A percentile compares a stretch with the other conserved stretches of the same genome.
These are phyloP conservation scores for Mungos mungo DNA, from an alignment of 2,113 vertebrate species.

Conservation along the genomic window DNA sequence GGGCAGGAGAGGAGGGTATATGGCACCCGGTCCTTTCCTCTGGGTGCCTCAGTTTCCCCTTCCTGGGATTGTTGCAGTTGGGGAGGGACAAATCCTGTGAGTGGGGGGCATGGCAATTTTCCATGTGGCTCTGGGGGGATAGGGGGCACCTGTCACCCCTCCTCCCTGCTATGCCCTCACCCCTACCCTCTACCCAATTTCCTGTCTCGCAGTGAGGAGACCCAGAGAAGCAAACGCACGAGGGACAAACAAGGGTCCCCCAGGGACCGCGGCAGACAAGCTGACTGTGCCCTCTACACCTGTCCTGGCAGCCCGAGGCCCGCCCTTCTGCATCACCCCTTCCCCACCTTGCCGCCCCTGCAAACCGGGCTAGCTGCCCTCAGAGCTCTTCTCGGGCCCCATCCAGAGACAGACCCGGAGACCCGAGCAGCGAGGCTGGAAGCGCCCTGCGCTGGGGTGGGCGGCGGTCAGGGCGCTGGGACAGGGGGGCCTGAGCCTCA, in stretches of 20 bases:
- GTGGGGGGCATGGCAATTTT: too few species aligned
- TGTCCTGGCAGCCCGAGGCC: too few species aligned
- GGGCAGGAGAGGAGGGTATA: not conserved
- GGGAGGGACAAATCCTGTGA: not conserved
- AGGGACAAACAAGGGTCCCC: slow-evolving; percentile 43
- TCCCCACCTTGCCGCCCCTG: too few species aligned
- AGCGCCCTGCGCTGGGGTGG: too few species aligned
- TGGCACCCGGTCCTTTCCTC: not conserved
- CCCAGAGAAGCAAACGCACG: not conserved
- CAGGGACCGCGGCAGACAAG: not conserved
- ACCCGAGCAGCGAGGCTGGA: too few species aligned
- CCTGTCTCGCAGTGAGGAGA: not conserved
- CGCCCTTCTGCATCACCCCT: not conserved
- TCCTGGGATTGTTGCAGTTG: not conserved
- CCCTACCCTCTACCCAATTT: too few species aligned
- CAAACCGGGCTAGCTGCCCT: too few species aligned
- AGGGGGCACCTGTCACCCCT: not conserved
- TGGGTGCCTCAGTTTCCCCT: too few species aligned
- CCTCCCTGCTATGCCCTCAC: not conserved
- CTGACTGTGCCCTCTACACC: not conserved
- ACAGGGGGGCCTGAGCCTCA: not conserved
- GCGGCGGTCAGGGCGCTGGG: not conserved
- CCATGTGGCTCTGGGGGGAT: too few species aligned
- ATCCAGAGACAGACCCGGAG: too few species aligned
- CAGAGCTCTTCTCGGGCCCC: too few species aligned